Conservation (phyloP, 2,888 invertebrate species). For the Philaethria dido region DNA sequence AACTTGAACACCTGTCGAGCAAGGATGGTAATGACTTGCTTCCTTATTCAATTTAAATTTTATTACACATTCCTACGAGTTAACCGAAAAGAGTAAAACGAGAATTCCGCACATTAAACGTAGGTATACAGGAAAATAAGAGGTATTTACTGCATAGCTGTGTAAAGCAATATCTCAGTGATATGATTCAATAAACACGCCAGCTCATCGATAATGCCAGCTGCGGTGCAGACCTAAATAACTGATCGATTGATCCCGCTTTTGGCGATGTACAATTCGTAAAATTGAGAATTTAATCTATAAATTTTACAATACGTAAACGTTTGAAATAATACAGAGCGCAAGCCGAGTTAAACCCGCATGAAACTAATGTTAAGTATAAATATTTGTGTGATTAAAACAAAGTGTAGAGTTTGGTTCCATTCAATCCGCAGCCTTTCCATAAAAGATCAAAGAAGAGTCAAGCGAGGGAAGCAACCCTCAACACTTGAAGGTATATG, state of each 20-base stretch:
- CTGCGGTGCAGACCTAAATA: constrained; percentile 31
- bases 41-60: constrained; percentile 26
- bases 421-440: background rate
- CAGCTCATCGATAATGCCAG: constrained; percentile 27
- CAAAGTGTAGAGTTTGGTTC: background rate
- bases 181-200: constrained; percentile 35
- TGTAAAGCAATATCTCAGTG: constrained; percentile 16
- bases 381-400: background rate
- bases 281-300: constrained; percentile 8
- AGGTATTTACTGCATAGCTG: constrained; percentile 21
- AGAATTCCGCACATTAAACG: constrained; percentile 23
- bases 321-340: background rate
- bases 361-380: background rate
- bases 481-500: background rate
- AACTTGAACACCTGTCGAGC: constrained; percentile 17
- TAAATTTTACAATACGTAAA: background rate
- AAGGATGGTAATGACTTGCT: constrained; percentile 16
- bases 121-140: constrained; percentile 17
- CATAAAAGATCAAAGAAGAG: background rate
- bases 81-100: constrained; percentile 28
- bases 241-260: constrained; percentile 25
- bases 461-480: background rate
- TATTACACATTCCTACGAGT: constrained; percentile 2
- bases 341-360: background rate
- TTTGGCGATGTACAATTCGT: background rate